Conservation (phyloP, 2,797 vertebrate genomes). For the Phrynocephalus guinanensis region DNA sequence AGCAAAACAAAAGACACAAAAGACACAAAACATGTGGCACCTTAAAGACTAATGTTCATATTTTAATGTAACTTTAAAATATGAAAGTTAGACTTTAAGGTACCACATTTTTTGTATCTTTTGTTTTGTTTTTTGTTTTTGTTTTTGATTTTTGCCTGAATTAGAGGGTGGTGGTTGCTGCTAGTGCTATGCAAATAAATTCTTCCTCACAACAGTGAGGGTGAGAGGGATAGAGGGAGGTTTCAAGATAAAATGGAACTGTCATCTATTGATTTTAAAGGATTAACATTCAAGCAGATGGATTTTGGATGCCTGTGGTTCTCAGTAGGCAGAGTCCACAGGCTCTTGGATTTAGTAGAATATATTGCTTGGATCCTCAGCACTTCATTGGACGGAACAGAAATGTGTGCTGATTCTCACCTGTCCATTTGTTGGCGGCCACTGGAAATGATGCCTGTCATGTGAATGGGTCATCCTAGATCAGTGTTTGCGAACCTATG, state of each 20-base stretch:
- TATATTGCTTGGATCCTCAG: background rate
- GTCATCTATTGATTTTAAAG: background rate
- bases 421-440: background rate
- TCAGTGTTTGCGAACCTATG: too few relatives aligned
- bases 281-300: background rate
- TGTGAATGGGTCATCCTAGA: constrained; percentile 4
- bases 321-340: background rate
- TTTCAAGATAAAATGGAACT: constrained; percentile 3
- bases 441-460: background rate
- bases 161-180: background rate
- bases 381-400: background rate
- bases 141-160: too few relatives aligned
- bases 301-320: constrained; percentile 9
- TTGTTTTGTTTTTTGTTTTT: too few relatives aligned
- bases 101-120: too few relatives aligned
- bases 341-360: background rate
- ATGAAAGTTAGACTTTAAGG: too few relatives aligned
- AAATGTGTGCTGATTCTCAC: background rate
- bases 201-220: constrained; percentile 2
- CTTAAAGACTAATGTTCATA: too few relatives aligned
- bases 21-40: too few relatives aligned
- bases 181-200: constrained; percentile 6
- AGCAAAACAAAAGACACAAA: too few relatives aligned
- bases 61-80: too few relatives aligned
- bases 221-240: background rate